A percentile compares a stretch with the other conserved stretches of the same genome.
These are phyloP conservation scores for Hippocampus barbouri DNA, from an alignment of 2,113 vertebrate species.

Conservation along the genomic window DNA sequence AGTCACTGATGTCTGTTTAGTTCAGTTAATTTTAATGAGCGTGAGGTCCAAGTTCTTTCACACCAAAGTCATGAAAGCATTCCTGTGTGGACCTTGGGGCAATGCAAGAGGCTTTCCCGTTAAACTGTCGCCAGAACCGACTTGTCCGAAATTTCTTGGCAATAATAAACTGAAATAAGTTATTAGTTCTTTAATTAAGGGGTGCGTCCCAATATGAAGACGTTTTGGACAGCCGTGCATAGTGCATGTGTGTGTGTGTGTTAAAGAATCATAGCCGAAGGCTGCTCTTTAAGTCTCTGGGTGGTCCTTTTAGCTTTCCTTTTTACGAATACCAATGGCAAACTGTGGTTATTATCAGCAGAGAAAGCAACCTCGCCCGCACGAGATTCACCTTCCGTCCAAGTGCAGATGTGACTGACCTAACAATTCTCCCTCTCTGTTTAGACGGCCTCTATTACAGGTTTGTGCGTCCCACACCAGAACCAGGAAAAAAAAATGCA, in stretches of 20 bases:
- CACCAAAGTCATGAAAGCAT: not conserved
- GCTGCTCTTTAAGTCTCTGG: constrained; percentile 63
- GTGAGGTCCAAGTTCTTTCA: not conserved
- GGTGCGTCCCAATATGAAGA: not conserved
- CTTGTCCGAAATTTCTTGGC: not conserved
- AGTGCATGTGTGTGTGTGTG: not conserved
- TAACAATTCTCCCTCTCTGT: constrained; percentile 57
- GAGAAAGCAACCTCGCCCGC: constrained; percentile 45
- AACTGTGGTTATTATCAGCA: constrained; percentile 65
- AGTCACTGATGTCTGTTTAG: not conserved
- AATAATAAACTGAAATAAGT: not conserved
- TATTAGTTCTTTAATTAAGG: not conserved
- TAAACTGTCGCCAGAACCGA: not conserved
- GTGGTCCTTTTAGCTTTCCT: constrained; percentile 52
- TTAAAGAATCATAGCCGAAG: constrained; percentile 44
- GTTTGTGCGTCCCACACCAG: constrained; percentile 44
- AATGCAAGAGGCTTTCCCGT: not conserved
- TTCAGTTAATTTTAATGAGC: not conserved
- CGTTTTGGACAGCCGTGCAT: not conserved
- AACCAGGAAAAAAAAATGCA: constrained; percentile 60
- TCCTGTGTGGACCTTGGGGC: too few relatives aligned
- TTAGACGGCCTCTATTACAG: constrained; percentile 69
- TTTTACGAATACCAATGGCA: constrained; percentile 33
- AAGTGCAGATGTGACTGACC: constrained; percentile 54
- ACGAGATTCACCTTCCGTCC: constrained; percentile 56